These are phyloP conservation scores for Cacoxenus indagator DNA, from an alignment of 2,888 invertebrate species.

Conservation along the genomic window DNA sequence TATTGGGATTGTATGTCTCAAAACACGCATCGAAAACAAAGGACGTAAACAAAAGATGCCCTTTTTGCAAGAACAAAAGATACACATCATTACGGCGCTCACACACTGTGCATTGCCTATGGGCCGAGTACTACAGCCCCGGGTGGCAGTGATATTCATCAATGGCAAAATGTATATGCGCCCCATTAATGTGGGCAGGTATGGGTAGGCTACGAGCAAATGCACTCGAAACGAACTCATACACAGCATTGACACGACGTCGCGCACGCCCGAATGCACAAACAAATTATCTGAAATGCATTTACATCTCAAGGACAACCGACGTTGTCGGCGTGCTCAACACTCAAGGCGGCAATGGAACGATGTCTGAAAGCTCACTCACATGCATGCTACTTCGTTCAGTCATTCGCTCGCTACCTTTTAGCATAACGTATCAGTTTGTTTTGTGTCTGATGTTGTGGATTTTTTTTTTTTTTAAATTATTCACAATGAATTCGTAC, in stretches of 20 bases:
- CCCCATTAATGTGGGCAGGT: background rate
- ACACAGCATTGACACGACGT: constrained; percentile 29
- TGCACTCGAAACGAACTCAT: constrained; percentile 2
- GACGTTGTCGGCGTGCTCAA: background rate
- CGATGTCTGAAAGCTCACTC: background rate
- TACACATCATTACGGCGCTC: background rate
- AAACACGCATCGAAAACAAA: background rate
- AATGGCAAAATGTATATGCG: background rate
- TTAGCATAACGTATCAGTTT: constrained; percentile 28
- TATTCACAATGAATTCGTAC: background rate
- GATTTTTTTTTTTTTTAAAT: background rate
- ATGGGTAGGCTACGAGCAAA: background rate
- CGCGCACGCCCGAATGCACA: constrained; percentile 51
- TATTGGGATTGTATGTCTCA: background rate
- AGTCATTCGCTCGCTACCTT: background rate
- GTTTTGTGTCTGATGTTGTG: background rate
- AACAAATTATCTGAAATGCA: constrained; percentile 60
- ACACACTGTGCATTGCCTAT: background rate
- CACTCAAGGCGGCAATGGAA: background rate
- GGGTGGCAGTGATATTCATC: background rate
- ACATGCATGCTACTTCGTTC: no score
- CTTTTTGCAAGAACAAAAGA: background rate
- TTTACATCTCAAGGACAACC: constrained; percentile 39
- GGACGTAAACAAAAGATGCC: background rate
- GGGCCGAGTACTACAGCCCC: background rate